Evolutionary conservation across 2,888 invertebrate genomes (phyloP), one percentile per base, ranked within the genome.

Genomic region (Drosophila rellima): DNA sequence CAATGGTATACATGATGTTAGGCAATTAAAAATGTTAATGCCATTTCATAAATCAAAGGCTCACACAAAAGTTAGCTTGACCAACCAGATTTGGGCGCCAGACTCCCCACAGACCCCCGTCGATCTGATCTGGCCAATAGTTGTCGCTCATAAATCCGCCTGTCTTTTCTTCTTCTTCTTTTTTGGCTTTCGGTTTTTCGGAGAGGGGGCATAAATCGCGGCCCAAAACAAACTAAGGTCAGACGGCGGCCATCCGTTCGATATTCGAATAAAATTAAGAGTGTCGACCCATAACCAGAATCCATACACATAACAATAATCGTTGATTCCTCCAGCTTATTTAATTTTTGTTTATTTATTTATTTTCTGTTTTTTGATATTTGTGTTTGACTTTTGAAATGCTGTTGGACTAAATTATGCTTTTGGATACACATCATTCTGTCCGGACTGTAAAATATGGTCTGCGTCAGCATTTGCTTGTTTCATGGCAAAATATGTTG

Each of bases 21-120:
- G 82, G 86, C 86, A 91, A 91, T 91, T 91, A 91, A 91, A 91
- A 91, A 91, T 91, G 91, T 91, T 91, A 91, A 91, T 91, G 86
- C 80, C 82, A 37, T 70, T 74, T 77, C 83, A 91, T 91, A 91
- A 91, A 91, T 91, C 91, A 91, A 83, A 76, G 70, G 73, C 64
- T 59, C 62, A 44, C 60, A 60, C 42, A 61, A 50, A 40, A 50
- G 18, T 52, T 35, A 54, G 29, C 40, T 33, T 33, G 40, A 64
- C 81, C 85, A 86, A 88, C 85, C 86, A 84, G 80, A 82, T 84
- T 84, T 74, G 70, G 73, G 56, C 74, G 62, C 78, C 66, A 70
- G 63, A 74, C 33, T 29, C 23, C 42, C 69, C 48, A 18, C 54
- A 47, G 15, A 54, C 56, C 45, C 17, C 61, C 54, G 52, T 18